Percentiles rank a stretch among this genome's conserved stretches.
These are phyloP conservation scores for Misgurnus anguillicaudatus DNA, from an alignment of 2,113 vertebrate species.

Conservation along the genomic window DNA sequence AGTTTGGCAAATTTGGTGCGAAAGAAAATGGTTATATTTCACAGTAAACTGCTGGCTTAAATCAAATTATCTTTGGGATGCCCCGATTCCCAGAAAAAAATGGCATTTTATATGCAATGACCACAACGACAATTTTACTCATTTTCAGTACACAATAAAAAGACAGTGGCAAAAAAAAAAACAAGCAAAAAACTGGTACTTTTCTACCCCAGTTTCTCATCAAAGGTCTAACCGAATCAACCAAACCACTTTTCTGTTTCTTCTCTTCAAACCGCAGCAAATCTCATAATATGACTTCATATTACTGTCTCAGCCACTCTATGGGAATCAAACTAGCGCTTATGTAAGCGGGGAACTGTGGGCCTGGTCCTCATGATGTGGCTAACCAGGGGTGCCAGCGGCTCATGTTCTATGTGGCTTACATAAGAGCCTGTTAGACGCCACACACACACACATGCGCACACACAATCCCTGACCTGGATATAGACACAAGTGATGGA, in stretches of 20 bases:
- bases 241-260: conserved; percentile 22
- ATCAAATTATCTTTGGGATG: neutral
- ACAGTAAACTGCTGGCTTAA: conserved; percentile 14
- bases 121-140: neutral
- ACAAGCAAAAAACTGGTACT: too few relatives aligned
- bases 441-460: conserved; percentile 12
- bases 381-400: conserved; percentile 34
- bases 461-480: neutral
- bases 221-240: conserved; percentile 17
- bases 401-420: conserved; percentile 16
- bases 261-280: conserved; percentile 13
- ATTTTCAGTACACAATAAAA: neutral
- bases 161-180: neutral
- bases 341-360: conserved; percentile 38
- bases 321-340: conserved; percentile 21
- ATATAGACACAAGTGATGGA: neutral
- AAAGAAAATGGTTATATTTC: conserved; percentile 8
- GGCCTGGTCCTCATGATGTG: conserved; percentile 34
- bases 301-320: conserved; percentile 37
- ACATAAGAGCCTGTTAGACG: conserved; percentile 36
- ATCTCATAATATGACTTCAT: conserved; percentile 41
- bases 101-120: neutral
- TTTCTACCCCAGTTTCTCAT: neutral
- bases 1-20: neutral
- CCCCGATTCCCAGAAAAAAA: neutral